A percentile compares a stretch with the other conserved stretches of the same genome.
These are phyloP conservation scores for Neodiprion virginianus DNA, from an alignment of 1,140 invertebrate species.

Conservation along the genomic window DNA sequence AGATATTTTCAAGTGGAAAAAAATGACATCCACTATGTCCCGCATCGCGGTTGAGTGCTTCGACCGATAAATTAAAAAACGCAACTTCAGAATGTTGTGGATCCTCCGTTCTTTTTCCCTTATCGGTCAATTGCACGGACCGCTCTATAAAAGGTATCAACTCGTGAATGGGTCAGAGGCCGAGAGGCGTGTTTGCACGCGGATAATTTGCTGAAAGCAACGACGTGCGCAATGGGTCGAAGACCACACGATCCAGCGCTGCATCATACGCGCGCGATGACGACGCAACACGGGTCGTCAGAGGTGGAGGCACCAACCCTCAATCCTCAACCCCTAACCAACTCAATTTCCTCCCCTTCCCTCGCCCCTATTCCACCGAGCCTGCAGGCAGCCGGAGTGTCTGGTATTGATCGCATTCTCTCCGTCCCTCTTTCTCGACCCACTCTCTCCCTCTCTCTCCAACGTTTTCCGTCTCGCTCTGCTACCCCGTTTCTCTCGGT, in stretches of 20 bases:
- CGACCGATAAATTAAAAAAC: too few species aligned
- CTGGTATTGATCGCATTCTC: slow-evolving; percentile 43
- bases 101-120: too few species aligned
- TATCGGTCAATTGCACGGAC: too few species aligned
- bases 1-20: too few species aligned
- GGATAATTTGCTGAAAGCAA: not conserved
- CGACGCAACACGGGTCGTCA: too few species aligned
- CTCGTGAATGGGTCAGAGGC: not conserved
- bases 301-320: not conserved
- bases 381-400: slow-evolving; percentile 36
- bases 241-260: not conserved
- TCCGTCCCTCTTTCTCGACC: not conserved
- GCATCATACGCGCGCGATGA: not conserved
- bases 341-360: slow-evolving; percentile 10
- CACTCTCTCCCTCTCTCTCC: not conserved
- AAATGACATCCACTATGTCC: too few species aligned
- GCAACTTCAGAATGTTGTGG: too few species aligned
- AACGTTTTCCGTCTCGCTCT: not conserved
- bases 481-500: slow-evolving; percentile 22
- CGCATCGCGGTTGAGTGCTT: too few species aligned
- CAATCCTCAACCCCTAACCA: not conserved
- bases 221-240: not conserved
- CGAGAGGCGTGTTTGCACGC: not conserved
- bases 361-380: slow-evolving; percentile 22
- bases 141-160: not conserved